phyloP scores from a whole-genome alignment of 2,888 invertebrate genomes.

The Dendrolimus houi region DNA sequence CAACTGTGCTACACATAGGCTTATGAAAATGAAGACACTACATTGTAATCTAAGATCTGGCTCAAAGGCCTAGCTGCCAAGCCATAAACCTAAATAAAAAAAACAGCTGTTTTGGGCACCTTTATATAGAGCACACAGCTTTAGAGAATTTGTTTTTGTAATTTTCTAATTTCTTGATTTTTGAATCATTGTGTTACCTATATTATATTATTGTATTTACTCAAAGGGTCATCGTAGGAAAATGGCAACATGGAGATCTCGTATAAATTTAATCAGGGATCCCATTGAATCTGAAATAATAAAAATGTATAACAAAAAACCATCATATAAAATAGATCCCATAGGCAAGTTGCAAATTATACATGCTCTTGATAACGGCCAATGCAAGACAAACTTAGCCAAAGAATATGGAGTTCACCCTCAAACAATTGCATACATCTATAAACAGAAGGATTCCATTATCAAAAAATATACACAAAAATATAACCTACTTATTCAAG shows the following conservation, averaged over 20 bases:
- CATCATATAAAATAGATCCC: conserved; percentile 22
- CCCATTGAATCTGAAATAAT: neutral
- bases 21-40: too few species aligned
- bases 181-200: too few species aligned
- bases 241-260: neutral
- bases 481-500: conserved; percentile 17
- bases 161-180: too few species aligned
- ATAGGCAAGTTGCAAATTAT: conserved; percentile 29
- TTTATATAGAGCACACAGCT: too few species aligned
- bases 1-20: too few species aligned
- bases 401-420: conserved; percentile 29
- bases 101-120: too few species aligned
- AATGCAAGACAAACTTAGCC: conserved; percentile 27
- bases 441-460: conserved; percentile 27
- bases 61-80: too few species aligned
- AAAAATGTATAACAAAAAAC: conserved; percentile 9
- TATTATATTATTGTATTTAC: too few species aligned
- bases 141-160: too few species aligned
- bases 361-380: conserved; percentile 31
- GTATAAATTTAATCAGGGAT: neutral
- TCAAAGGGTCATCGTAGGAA: neutral
- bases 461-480: conserved; percentile 26
- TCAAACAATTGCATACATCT: conserved; percentile 26
- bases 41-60: too few species aligned
- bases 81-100: too few species aligned